A percentile compares a stretch with the other conserved stretches of the same genome.
phyloP scores from a whole-genome alignment of 2,888 invertebrate genomes.

The Nymphalis c-album region DNA sequence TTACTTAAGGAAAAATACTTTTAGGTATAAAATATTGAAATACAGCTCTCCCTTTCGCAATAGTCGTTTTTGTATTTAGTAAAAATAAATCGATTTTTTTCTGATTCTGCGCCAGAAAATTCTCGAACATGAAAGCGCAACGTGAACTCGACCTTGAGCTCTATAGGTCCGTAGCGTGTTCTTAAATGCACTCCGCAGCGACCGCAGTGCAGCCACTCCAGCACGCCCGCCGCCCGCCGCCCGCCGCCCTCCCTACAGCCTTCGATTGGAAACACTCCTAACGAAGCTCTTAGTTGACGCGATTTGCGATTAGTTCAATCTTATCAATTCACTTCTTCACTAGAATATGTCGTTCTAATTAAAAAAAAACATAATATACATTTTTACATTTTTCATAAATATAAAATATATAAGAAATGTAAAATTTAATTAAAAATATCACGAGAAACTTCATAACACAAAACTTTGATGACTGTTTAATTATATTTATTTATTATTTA shows the following conservation, averaged over 20 bases:
- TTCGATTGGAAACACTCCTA: slow-evolving; percentile 43
- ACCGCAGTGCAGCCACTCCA: slow-evolving; percentile 54
- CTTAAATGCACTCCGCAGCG: slow-evolving; percentile 34
- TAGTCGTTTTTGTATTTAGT: not conserved
- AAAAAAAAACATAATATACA: not conserved
- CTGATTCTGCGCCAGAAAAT: not conserved
- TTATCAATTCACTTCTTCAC: slow-evolving; percentile 7
- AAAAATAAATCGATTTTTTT: not conserved
- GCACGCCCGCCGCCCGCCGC: slow-evolving; percentile 47
- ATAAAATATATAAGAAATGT: not conserved
- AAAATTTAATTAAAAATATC: no score
- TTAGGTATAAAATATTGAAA: no score
- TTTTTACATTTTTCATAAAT: not conserved
- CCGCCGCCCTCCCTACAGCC: slow-evolving; percentile 29
- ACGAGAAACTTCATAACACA: no score
- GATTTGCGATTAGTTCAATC: slow-evolving; percentile 29
- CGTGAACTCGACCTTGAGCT: slow-evolving; percentile 37
- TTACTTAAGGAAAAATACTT: no score
- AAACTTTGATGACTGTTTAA: no score
- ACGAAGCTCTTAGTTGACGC: slow-evolving; percentile 24
- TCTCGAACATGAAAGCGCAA: slow-evolving; percentile 16
- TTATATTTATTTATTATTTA: no score
- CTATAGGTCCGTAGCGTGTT: slow-evolving; percentile 26
- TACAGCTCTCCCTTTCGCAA: no score
- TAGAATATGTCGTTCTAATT: slow-evolving; percentile 3